Base-by-base conservation (phyloP, 2,113 vertebrate genomes). In the Sprattus sprattus region DNA sequence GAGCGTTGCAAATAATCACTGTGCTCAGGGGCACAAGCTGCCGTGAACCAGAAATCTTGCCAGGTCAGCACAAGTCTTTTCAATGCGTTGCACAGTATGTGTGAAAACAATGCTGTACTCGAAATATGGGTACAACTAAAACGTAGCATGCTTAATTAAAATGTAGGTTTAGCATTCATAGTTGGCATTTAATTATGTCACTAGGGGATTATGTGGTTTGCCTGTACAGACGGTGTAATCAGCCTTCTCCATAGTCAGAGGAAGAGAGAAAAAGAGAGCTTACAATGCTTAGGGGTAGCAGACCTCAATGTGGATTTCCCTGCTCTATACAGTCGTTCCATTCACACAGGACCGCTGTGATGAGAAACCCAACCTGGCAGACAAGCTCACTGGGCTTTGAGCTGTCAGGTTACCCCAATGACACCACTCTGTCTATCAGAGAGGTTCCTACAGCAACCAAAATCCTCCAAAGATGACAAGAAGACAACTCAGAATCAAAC, bases 401-500 rank as follows among this genome's bases (percentile, higher is more conserved):
- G 28, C 71, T 32, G n/a, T 71, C 64, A 32, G 64, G 64, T 71
- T 71, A 71, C 64, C 64, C 64, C 11, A 71, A 32, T 13, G 10
- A 71, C 64, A 71, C 8, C 25, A 71, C 25, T 32, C 25, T 32
- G 60, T 32, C 28, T 25, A 8, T 32, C 8, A 71, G 64, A 25
- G 64, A 71, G 15, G 64, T 71, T 9, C 64, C 64, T 54, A 15
- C 28, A 25, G 0, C 64, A 28, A 28, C n/a, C 64, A 71, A 32
- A 15, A 13, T 54, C 16, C 4, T 54, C 52, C 64, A 71, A 28
- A 71, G 25, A 28, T 32, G 25, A 28, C n/a, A 28, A 71, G 25
- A 28, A 13, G 25, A 28, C n/a, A 71, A 71, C 57, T 85, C 84
- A 32, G 32, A 54, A 84, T 86, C 83, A 87, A 85, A 67, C 67